These are phyloP conservation scores for Sinocyclocheilus grahami DNA, from an alignment of 2,113 vertebrate species.

Conservation along the genomic window DNA sequence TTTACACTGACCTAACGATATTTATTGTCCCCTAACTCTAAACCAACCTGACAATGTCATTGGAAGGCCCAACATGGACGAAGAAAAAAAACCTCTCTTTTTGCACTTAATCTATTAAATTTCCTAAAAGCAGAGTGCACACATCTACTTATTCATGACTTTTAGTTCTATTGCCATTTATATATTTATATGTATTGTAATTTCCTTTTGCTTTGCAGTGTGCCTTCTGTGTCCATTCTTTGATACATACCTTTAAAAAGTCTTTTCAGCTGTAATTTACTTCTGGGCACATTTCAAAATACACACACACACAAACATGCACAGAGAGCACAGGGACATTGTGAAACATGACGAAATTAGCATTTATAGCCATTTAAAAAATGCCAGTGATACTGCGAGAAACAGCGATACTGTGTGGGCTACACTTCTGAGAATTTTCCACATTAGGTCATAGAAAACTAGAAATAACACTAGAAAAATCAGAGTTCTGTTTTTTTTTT, in stretches of 20 bases:
- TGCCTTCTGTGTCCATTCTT: not conserved
- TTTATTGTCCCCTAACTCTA: too few relatives aligned
- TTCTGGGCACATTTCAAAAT: not conserved
- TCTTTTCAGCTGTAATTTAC: constrained; percentile 6
- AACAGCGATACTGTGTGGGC: not conserved
- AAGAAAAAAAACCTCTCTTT: not conserved
- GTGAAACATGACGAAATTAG: constrained; percentile 30
- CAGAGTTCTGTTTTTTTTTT: not conserved
- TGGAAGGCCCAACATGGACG: too few relatives aligned
- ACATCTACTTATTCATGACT: not conserved
- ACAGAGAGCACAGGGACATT: constrained; percentile 11
- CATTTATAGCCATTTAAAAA: constrained; percentile 36
- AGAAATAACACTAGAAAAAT: not conserved
- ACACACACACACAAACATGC: not conserved
- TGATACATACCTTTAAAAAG: not conserved
- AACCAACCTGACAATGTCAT: too few relatives aligned
- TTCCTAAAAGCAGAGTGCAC: not conserved
- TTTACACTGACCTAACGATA: too few relatives aligned
- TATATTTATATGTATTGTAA: not conserved
- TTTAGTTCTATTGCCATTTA: not conserved
- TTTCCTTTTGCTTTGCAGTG: not conserved
- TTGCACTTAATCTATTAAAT: not conserved
- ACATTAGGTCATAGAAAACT: constrained; percentile 35
- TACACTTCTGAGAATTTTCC: constrained; percentile 16
- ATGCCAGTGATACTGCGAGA: not conserved